Percentiles rank a stretch among this genome's conserved stretches.
Conservation (phyloP, 1,140 invertebrate genomes). For the Saccostrea cuccullata region DNA sequence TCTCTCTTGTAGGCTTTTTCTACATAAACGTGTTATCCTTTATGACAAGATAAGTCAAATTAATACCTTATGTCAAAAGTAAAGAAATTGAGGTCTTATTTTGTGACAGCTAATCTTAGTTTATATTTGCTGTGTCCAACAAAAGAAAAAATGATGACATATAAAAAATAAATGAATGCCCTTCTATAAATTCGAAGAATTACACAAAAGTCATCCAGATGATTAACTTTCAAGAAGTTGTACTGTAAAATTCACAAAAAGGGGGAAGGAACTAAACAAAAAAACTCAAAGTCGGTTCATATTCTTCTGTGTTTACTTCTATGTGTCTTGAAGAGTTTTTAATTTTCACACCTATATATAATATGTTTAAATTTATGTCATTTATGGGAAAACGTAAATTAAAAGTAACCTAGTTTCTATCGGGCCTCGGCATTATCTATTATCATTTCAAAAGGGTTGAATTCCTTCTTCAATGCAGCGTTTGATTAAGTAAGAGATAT, state of each 20-base stretch:
- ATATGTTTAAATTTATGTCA: not conserved
- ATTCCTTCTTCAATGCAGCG: conserved; percentile 25
- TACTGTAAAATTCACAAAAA: too few species aligned
- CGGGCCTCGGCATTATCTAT: conserved; percentile 17
- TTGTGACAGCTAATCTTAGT: not conserved
- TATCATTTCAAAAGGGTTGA: conserved; percentile 28
- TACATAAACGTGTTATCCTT: not conserved
- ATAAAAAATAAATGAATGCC: not conserved
- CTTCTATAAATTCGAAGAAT: too few species aligned
- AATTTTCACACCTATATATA: not conserved
- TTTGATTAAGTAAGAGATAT: conserved; percentile 32
- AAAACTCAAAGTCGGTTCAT: too few species aligned
- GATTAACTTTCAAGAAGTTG: too few species aligned
- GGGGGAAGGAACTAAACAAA: too few species aligned
- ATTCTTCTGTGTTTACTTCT: too few species aligned
- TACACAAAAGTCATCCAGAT: too few species aligned
- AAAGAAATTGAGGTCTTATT: not conserved
- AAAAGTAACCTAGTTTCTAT: not conserved
- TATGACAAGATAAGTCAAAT: conserved; percentile 20
- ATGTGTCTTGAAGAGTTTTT: too few species aligned
- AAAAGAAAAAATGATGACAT: not conserved
- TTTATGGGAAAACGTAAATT: conserved; percentile 14
- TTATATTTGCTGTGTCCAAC: not conserved
- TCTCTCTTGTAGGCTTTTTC: not conserved
- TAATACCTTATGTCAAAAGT: conserved; percentile 28